phyloP scores from a whole-genome alignment of 2,888 invertebrate genomes.

The Diaprepes abbreviatus region DNA sequence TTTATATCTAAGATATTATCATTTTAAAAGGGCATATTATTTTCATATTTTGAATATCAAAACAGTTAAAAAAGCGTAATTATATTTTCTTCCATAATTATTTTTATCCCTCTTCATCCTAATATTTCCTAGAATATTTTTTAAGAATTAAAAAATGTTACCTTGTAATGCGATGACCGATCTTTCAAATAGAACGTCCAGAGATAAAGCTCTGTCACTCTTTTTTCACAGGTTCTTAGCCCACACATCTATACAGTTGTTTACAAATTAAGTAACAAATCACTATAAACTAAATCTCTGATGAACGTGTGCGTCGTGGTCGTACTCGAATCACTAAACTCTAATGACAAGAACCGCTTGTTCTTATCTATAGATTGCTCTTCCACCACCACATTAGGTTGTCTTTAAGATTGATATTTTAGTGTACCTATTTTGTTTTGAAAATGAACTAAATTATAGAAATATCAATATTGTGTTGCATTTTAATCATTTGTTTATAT shows the following conservation, averaged over 20 bases:
- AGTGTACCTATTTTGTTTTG: slow-evolving; percentile 7
- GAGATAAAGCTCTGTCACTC: slow-evolving; percentile 33
- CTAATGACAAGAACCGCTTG: slow-evolving; percentile 15
- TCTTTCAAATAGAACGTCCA: slow-evolving; percentile 42
- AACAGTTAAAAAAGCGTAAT: too few species aligned
- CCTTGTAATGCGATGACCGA: slow-evolving; percentile 31
- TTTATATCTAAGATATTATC: too few species aligned
- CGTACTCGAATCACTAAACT: slow-evolving; percentile 35
- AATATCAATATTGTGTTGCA: background rate
- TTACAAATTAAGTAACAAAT: slow-evolving; percentile 12
- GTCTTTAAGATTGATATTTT: slow-evolving; percentile 22
- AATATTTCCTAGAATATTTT: too few species aligned
- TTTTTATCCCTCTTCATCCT: too few species aligned
- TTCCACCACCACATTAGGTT: slow-evolving; percentile 27
- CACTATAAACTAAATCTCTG: slow-evolving; percentile 5
- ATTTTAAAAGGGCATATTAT: too few species aligned
- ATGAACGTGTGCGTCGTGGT: slow-evolving; percentile 15
- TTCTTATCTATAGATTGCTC: slow-evolving; percentile 35
- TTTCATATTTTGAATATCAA: too few species aligned
- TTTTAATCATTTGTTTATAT: too few species aligned
- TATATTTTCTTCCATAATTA: too few species aligned
- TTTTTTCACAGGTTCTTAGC: slow-evolving; percentile 25
- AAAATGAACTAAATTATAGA: background rate
- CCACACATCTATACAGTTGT: slow-evolving; percentile 43
- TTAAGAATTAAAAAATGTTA: too few species aligned